Base-by-base conservation (phyloP, 1,140 invertebrate species). In the Homarus americanus region DNA sequence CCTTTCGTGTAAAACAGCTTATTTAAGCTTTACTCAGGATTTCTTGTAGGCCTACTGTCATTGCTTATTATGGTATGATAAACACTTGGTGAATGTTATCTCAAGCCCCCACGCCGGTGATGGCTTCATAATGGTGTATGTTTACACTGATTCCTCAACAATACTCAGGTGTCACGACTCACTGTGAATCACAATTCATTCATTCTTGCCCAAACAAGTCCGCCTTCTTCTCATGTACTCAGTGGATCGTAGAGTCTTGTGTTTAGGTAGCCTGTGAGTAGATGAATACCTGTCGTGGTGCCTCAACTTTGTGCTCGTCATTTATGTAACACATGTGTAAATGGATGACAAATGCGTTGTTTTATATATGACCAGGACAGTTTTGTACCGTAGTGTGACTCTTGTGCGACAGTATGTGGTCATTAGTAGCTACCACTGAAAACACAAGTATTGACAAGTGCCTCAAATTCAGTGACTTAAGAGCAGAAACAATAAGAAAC, bases 81-180 rank as follows among this genome's bases (percentile, higher is more conserved):
- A 63, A 66, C 24, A n/a, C 20, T 9, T n/a, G 24, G 32, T 72
- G 17, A 72, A 84, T 40, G 15, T 82, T 84, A n/a, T 72, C 66
- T 28, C 28, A 72, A 38, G 34, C 66, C 58, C 24, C 66, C 32
- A 66, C 36, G 34, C 41, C 36, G 66, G 34, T 72, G 38, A 66
- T 84, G 63, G 66, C 58, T 82, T 82, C 58, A 84, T 84, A 41
- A 34, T 72, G 40, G 24, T 79, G 24, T 49, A 40, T 85, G 32
- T 58, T 38, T 58, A 40, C 41, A 63, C 20, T 63, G 76, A 87
- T 79, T 79, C 76, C 85, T 87, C 85, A 87, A 79, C 58, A 87
- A 87, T 87, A 87, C 85, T 87, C 85, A 87, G 85, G 85, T 87
- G 85, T 87, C 76, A 87, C 53, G 53, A 69, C 85, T 87, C 69